A percentile compares a stretch with the other conserved stretches of the same genome.
Evolutionary conservation across 1,140 invertebrate genomes (phyloP).

Genomic region (Bombyx mandarina): DNA sequence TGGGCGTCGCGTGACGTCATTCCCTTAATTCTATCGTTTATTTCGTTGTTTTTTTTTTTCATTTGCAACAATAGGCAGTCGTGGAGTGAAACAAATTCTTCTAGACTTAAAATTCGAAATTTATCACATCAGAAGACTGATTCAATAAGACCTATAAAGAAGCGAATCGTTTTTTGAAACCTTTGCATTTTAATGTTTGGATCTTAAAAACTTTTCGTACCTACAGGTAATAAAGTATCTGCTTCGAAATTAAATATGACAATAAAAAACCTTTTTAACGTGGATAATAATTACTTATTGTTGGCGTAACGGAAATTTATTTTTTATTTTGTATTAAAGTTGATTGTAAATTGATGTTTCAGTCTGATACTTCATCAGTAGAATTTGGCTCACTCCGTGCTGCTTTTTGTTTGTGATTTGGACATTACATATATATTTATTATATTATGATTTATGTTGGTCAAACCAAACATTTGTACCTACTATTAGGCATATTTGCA

Average conservation of each 20-base stretch:
- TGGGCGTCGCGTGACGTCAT: slow-evolving; percentile 7
- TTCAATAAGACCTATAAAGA: slow-evolving; percentile 9
- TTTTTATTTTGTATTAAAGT: too few species aligned
- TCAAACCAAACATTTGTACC: slow-evolving; percentile 61
- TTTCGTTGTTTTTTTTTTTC: not conserved
- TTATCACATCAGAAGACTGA: slow-evolving; percentile 17
- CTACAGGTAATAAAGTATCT: too few species aligned
- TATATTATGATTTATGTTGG: slow-evolving; percentile 32
- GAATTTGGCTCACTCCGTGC: not conserved
- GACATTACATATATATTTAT: not conserved
- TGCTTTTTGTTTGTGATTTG: slow-evolving; percentile 7
- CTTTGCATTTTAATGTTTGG: not conserved
- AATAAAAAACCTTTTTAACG: too few species aligned
- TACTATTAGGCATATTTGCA: slow-evolving; percentile 69
- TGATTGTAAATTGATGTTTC: too few species aligned
- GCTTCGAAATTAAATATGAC: too few species aligned
- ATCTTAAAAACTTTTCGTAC: too few species aligned
- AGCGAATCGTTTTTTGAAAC: not conserved
- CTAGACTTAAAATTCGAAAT: too few species aligned
- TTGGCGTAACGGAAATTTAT: too few species aligned
- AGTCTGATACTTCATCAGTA: too few species aligned
- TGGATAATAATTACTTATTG: too few species aligned
- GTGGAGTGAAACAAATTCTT: too few species aligned
- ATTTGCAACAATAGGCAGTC: too few species aligned
- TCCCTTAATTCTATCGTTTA: not conserved